Base-by-base conservation (phyloP, 2,888 invertebrate species). In the Elmis aenea region DNA sequence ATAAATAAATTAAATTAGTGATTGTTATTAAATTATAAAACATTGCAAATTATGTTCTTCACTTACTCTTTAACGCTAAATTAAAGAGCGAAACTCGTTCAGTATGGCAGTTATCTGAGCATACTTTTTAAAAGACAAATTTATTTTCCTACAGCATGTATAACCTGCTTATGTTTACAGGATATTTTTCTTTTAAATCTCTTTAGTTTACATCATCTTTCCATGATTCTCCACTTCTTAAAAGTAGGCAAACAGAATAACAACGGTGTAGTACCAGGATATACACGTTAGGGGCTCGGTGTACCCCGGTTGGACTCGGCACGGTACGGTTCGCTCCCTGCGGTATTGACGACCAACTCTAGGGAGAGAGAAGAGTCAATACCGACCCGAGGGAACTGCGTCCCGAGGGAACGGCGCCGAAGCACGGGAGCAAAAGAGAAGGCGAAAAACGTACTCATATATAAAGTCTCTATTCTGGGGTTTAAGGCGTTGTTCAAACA, bases 351-450 rank as follows among this genome's bases (percentile, higher is more conserved):
- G 70, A 70, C 68, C 65, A 62, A 62, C 70, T 69, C 69, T 64
- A 64, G 68, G 69, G 69, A 67, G 68, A 64, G 65, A 67, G 68
- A 68, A 69, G 70, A 70, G 72, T 74, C 74, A 74, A 75, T 58
- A 67, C 61, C 48, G 71, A 70, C 63, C 75, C 75, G 66, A 64
- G 67, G 60, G 60, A 61, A 48, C 46, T 38, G 45, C 47, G 45
- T 58, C 59, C 58, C 58, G 48, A 46, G 59, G 68, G 45, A 73
- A 75, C 75, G 62, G 50, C 42, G 49, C 49, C 37, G 46, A 33
- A 43, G 42, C 37, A 49, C 44, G 23, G 35, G 51, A 42, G 45
- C 39, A 39, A 51, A 42, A 44, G 48, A 45, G 48, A 51, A 44
- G 43, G 45, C 37, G 45, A 45, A 50, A 46, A 42, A 49, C 51